phyloP scores from a whole-genome alignment of 2,888 invertebrate genomes.

The Calliopum simillimum region DNA sequence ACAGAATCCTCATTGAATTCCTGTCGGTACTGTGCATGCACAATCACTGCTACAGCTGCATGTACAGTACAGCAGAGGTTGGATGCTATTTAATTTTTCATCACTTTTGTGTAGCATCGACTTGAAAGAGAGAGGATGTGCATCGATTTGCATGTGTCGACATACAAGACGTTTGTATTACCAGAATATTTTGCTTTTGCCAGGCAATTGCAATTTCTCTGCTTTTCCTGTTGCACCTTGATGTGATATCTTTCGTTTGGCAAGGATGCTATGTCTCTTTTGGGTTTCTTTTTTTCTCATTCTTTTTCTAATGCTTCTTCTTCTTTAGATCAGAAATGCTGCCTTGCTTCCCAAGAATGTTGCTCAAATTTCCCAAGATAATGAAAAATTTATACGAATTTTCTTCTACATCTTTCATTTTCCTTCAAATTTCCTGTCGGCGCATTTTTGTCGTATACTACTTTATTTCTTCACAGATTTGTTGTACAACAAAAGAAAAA shows the following conservation, averaged over 20 bases:
- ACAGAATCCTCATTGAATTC: too few species aligned
- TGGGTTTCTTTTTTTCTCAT: background rate
- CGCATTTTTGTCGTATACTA: constrained; percentile 8
- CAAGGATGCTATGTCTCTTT: background rate
- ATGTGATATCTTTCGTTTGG: background rate
- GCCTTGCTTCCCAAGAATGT: constrained; percentile 10
- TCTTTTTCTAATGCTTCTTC: too few species aligned
- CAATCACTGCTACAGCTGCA: too few species aligned
- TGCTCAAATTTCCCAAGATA: constrained; percentile 36
- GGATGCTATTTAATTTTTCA: constrained; percentile 3
- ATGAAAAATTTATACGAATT: constrained; percentile 39
- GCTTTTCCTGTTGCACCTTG: background rate
- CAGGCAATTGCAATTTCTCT: too few species aligned
- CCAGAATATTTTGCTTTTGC: background rate
- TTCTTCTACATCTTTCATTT: constrained; percentile 11
- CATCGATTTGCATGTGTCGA: constrained; percentile 32
- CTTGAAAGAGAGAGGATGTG: background rate
- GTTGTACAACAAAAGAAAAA: too few species aligned
- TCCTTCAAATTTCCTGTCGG: constrained; percentile 5
- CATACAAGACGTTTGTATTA: background rate
- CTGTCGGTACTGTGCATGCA: too few species aligned
- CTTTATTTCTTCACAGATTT: background rate
- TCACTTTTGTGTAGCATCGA: constrained; percentile 3
- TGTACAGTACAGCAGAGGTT: too few species aligned
- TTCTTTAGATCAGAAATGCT: too few species aligned